Evolutionary conservation across 2,888 invertebrate genomes (phyloP).

Genomic region (Hyposoter didymator): DNA sequence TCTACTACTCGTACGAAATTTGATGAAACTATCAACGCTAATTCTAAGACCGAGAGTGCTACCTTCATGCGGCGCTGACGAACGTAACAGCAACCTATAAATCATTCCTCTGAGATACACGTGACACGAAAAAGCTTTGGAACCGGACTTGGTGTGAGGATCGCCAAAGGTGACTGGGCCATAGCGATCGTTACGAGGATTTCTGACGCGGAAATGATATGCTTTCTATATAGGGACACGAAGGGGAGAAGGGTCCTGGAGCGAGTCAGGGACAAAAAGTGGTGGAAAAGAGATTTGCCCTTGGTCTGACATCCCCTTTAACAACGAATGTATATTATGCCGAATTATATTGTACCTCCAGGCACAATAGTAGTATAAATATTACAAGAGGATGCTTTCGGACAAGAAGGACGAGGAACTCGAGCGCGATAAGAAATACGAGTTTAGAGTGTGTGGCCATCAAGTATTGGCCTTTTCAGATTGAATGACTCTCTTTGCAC

Average conservation of each 20-base stretch:
- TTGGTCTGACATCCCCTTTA: conserved; percentile 48
- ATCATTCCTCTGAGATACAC: conserved; percentile 4
- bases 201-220: conserved; percentile 16
- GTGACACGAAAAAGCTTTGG: neutral
- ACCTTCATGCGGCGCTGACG: no score
- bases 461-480: neutral
- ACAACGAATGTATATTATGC: conserved; percentile 57
- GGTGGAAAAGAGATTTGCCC: conserved; percentile 52
- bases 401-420: conserved; percentile 14
- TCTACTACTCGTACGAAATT: no score
- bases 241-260: conserved; percentile 25
- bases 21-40: no score
- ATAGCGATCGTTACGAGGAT: conserved; percentile 23
- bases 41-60: no score
- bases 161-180: conserved; percentile 1
- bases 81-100: neutral
- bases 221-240: neutral
- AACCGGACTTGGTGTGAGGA: conserved; percentile 18
- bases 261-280: conserved; percentile 20
- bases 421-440: conserved; percentile 5
- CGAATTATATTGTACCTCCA: conserved; percentile 57
- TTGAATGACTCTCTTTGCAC: conserved; percentile 10
- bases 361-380: conserved; percentile 58
- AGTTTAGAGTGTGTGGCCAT: neutral
- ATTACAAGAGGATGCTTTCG: conserved; percentile 39